Evolutionary conservation across 1,140 invertebrate genomes (phyloP), one percentile per base, ranked within the genome.

Genomic region (Thrips palmi): DNA sequence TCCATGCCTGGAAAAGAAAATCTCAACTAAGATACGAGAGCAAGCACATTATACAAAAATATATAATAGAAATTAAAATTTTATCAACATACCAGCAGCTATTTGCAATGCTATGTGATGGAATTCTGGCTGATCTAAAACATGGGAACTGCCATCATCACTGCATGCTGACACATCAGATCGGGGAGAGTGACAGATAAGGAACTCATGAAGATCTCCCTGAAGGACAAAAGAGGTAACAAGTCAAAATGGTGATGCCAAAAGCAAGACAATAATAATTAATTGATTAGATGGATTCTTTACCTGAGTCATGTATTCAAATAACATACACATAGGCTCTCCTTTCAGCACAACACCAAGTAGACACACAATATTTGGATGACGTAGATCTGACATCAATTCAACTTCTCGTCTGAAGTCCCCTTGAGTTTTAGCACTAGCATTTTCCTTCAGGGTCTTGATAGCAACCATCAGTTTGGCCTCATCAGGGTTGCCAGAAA

Each of bases 331-430:
- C 54, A 86, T 74, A 1, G 89, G 89, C 49, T 91, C 83, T 37
- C 89, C 83, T 45, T 82, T 79, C 32, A 88, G 65, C 33, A 88
- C 80, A 2, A 96, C 87, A 0, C 89, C 91, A 12, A 96, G 65
- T 32, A 97, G 70, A 58, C 87, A 92, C 29, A 96, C 88, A 45
- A 97, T 91, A 55, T 96, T 94, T 1, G 88, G 84, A 64, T 97
- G 91, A 37, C 82, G 71, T 28, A 97, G 60, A 55, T 93, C 87
- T 0, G 86, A 81, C 69, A 96, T 93, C 2, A 93, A 60, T 55
- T 91, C 84, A 28, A 91, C 86, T 63, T 84, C 80, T 40, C 86
- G 65, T 52, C 79, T 74, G 50, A 96, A 94, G 52, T 94, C 89
- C 41, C 77, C 77, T 42, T 85, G 78, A 1, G 88, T 87, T 63